Evolutionary conservation across 2,797 vertebrate species (phyloP).

Genomic region (Ptychobarbus kaznakovi): DNA sequence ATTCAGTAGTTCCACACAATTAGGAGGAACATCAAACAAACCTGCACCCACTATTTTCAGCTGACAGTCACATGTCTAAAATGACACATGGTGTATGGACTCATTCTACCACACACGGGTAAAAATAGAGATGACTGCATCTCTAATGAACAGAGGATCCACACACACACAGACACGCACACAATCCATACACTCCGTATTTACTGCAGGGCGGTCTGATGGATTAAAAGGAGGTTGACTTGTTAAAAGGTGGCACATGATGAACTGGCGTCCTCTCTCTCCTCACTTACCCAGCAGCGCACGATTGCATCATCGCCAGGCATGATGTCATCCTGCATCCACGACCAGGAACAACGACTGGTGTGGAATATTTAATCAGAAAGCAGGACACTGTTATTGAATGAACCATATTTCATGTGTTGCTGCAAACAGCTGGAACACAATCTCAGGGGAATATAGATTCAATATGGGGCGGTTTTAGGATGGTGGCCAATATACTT

Average conservation of each 20-base stretch:
- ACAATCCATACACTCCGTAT: conserved; percentile 35
- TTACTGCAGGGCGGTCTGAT: conserved; percentile 56
- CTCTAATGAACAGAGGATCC: conserved; percentile 15
- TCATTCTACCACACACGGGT: conserved; percentile 31
- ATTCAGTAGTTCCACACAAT: not conserved
- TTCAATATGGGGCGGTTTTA: not conserved
- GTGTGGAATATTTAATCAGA: conserved; percentile 79
- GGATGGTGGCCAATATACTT: not conserved
- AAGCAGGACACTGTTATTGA: conserved; percentile 44
- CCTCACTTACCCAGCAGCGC: conserved; percentile 71
- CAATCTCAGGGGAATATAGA: conserved; percentile 7
- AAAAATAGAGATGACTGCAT: conserved; percentile 24
- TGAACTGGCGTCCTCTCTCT: conserved; percentile 63
- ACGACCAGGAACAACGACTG: conserved; percentile 68
- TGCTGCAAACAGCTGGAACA: conserved; percentile 4
- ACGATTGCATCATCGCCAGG: conserved; percentile 78
- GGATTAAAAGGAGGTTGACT: conserved; percentile 62
- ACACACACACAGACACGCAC: conserved; percentile 10
- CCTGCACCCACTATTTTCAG: not conserved
- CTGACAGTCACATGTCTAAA: conserved; percentile 31
- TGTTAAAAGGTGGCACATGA: conserved; percentile 76
- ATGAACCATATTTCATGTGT: conserved; percentile 23
- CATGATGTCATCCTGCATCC: conserved; percentile 83
- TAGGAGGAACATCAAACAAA: not conserved
- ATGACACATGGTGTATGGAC: conserved; percentile 45